Percentiles rank a stretch among this genome's conserved stretches.
phyloP scores from a whole-genome alignment of 2,888 invertebrate genomes.

The Laspeyria flexula region DNA sequence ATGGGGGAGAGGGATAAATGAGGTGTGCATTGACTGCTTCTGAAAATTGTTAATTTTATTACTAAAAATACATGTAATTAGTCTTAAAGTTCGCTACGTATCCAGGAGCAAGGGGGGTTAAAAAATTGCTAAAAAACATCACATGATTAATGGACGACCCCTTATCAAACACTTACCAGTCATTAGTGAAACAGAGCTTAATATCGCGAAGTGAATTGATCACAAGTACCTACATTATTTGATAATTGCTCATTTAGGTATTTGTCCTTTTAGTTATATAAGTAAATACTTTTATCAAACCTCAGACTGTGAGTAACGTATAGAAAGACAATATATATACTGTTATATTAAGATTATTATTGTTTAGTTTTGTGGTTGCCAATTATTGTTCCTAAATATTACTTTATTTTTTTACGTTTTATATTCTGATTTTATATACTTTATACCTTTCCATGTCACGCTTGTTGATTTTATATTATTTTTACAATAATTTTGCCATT shows the following conservation, averaged over 20 bases:
- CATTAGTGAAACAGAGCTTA: too few relatives aligned
- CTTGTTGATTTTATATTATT: slow-evolving; percentile 2
- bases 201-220: background rate
- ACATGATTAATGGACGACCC: too few relatives aligned
- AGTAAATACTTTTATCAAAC: slow-evolving; percentile 4
- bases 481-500: too few relatives aligned
- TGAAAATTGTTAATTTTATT: too few relatives aligned
- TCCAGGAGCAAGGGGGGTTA: too few relatives aligned
- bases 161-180: too few relatives aligned
- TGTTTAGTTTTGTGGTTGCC: slow-evolving; percentile 2
- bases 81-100: too few relatives aligned
- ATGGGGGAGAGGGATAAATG: too few relatives aligned
- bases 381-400: slow-evolving; percentile 2
- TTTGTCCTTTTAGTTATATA: slow-evolving; percentile 3
- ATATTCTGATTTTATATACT: slow-evolving; percentile 1
- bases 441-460: slow-evolving; percentile 1
- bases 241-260: slow-evolving; percentile 3
- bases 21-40: too few relatives aligned
- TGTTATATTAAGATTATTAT: slow-evolving; percentile 9
- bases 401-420: background rate
- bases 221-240: background rate
- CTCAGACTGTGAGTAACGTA: slow-evolving; percentile 1
- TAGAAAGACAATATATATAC: slow-evolving; percentile 28
- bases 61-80: too few relatives aligned
- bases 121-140: too few relatives aligned